These are phyloP conservation scores for Nymphalis urticae DNA, from an alignment of 2,888 invertebrate genomes.

Conservation along the genomic window DNA sequence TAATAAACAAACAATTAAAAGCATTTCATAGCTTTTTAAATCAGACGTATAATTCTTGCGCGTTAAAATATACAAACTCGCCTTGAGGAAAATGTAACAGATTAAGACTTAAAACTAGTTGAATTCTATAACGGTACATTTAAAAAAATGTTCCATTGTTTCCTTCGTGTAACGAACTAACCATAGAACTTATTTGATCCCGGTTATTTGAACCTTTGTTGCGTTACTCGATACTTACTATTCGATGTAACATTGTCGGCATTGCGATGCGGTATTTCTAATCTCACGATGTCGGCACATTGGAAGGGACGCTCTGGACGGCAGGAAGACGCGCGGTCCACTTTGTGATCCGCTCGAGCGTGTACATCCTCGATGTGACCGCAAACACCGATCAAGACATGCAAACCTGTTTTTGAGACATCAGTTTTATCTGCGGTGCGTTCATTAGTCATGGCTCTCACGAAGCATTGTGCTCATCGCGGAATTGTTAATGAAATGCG, in stretches of 20 bases:
- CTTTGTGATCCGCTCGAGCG: conserved; percentile 68
- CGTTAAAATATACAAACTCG: too few relatives aligned
- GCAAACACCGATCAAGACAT: conserved; percentile 62
- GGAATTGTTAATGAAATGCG: conserved; percentile 46
- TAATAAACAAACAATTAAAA: too few relatives aligned
- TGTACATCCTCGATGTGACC: conserved; percentile 65
- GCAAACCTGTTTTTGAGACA: conserved; percentile 65
- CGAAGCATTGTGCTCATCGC: conserved; percentile 41
- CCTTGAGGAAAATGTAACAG: not conserved
- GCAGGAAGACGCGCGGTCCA: conserved; percentile 41
- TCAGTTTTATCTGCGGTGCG: conserved; percentile 39
- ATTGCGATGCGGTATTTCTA: conserved; percentile 26
- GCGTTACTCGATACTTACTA: conserved; percentile 55
- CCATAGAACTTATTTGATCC: conserved; percentile 25
- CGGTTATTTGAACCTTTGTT: not conserved
- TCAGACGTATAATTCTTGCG: too few relatives aligned
- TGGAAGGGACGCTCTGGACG: conserved; percentile 33
- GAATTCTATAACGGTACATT: not conserved
- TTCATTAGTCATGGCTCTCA: conserved; percentile 50
- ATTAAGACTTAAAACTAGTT: not conserved
- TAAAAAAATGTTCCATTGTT: not conserved
- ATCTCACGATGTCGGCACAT: conserved; percentile 40
- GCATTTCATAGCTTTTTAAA: too few relatives aligned
- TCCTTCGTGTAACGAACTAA: conserved; percentile 50
- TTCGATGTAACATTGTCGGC: conserved; percentile 15